A percentile compares a stretch with the other conserved stretches of the same genome.
Conservation (phyloP, 2,888 invertebrate species). For the Thera obeliscata region DNA sequence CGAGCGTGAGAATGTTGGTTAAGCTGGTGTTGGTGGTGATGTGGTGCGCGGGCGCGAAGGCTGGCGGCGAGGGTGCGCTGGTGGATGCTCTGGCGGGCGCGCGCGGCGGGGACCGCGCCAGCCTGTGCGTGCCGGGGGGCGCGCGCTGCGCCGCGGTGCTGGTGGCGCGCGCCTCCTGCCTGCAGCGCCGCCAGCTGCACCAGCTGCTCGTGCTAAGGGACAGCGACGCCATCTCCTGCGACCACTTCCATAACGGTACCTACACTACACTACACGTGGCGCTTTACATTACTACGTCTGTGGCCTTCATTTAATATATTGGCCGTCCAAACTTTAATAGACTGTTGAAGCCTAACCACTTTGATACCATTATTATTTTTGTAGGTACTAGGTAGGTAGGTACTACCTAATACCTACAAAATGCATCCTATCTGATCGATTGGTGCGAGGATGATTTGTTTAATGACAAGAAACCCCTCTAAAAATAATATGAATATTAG, state of each 20-base stretch:
- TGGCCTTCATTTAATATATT: no score
- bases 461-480: no score
- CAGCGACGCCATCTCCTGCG: constrained; percentile 31
- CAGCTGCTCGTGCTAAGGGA: constrained; percentile 29
- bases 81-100: constrained; percentile 40
- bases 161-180: constrained; percentile 44
- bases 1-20: constrained; percentile 10
- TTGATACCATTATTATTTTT: no score
- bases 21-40: constrained; percentile 17
- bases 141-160: constrained; percentile 44
- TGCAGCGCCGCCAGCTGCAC: constrained; percentile 17
- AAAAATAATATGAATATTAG: neutral
- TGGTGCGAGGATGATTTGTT: no score
- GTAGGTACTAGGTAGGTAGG: no score
- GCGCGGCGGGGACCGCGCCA: constrained; percentile 34
- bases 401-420: no score
- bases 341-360: no score
- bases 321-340: no score
- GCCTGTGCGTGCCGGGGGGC: constrained; percentile 35
- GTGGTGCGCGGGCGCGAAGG: constrained; percentile 5
- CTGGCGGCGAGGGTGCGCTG: constrained; percentile 28
- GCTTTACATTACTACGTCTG: no score
- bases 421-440: no score
- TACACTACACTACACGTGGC: no score
- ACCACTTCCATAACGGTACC: constrained; percentile 26